phyloP scores from a whole-genome alignment of 2,797 vertebrate genomes.

The Macropodus opercularis region DNA sequence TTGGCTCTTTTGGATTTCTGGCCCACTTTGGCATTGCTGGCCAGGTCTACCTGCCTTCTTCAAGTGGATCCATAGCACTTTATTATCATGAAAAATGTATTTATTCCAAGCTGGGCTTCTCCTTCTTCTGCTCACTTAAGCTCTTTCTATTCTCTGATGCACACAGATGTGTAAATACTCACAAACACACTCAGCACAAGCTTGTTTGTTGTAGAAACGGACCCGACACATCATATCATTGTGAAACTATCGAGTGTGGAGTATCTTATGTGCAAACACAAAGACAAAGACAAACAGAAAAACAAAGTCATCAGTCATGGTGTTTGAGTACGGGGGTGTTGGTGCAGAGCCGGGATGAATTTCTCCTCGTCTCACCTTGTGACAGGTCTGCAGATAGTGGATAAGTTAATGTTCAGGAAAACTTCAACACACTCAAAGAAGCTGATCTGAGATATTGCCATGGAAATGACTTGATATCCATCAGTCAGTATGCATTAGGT shows the following conservation, averaged over 20 bases:
- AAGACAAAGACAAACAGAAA: constrained; percentile 13
- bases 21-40: constrained; percentile 20
- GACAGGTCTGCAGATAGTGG: constrained; percentile 23
- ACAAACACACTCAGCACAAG: not conserved
- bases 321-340: not conserved
- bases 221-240: not conserved
- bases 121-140: constrained; percentile 5
- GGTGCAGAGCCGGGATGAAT: constrained; percentile 20
- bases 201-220: not conserved
- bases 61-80: constrained; percentile 7
- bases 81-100: constrained; percentile 45
- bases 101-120: constrained; percentile 8
- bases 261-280: constrained; percentile 16
- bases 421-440: constrained; percentile 4
- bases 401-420: constrained; percentile 21
- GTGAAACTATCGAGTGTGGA: constrained; percentile 2
- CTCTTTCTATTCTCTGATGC: constrained; percentile 21
- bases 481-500: not conserved
- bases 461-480: not conserved
- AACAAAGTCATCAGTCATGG: constrained; percentile 14
- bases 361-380: not conserved
- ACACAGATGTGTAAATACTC: constrained; percentile 1
- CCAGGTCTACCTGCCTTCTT: not conserved
- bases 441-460: constrained; percentile 10
- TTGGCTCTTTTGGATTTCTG: not conserved